phyloP scores from a whole-genome alignment of 30 jellyfish, hydroid and myxozoan genomes.

The Morbakka virulenta region DNA sequence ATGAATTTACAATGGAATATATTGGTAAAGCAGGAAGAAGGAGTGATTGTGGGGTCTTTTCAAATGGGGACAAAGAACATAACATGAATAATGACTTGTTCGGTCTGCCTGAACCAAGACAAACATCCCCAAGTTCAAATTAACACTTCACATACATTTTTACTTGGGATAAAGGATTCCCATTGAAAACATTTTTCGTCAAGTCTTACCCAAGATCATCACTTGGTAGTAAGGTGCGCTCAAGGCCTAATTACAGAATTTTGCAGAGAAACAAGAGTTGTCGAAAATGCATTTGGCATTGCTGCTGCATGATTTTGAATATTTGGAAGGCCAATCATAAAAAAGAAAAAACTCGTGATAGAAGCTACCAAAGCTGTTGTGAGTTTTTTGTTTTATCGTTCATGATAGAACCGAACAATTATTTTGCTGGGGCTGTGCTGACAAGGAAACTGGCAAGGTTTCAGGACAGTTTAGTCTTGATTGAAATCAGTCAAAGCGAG shows the following conservation, averaged over 20 bases:
- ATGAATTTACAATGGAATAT: conserved; percentile 29
- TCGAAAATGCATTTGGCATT: conserved; percentile 66
- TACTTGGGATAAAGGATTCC: conserved; percentile 79
- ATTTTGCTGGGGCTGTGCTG: conserved; percentile 55
- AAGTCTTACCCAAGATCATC: conserved; percentile 55
- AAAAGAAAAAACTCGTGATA: conserved; percentile 34
- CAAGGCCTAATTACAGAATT: conserved; percentile 45
- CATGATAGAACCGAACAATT: conserved; percentile 40
- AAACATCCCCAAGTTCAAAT: conserved; percentile 33
- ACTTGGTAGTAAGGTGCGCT: conserved; percentile 41
- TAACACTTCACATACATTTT: conserved; percentile 54
- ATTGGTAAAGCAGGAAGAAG: conserved; percentile 58
- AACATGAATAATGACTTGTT: conserved; percentile 40
- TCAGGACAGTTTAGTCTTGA: conserved; percentile 35
- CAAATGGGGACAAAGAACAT: conserved; percentile 59
- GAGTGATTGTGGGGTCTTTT: conserved; percentile 60
- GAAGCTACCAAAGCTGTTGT: conserved; percentile 62
- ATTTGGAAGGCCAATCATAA: conserved; percentile 63
- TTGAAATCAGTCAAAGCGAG: conserved; percentile 41
- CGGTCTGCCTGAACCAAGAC: conserved; percentile 49
- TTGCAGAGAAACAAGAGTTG: conserved; percentile 58
- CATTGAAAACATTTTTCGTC: conserved; percentile 57
- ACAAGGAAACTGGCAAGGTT: conserved; percentile 50
- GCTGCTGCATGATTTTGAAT: conserved; percentile 57
- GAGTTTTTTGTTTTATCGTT: conserved; percentile 47